Evolutionary conservation across 2,113 vertebrate genomes (phyloP), one percentile per base, ranked within the genome.

Genomic region (Empidonax traillii): DNA sequence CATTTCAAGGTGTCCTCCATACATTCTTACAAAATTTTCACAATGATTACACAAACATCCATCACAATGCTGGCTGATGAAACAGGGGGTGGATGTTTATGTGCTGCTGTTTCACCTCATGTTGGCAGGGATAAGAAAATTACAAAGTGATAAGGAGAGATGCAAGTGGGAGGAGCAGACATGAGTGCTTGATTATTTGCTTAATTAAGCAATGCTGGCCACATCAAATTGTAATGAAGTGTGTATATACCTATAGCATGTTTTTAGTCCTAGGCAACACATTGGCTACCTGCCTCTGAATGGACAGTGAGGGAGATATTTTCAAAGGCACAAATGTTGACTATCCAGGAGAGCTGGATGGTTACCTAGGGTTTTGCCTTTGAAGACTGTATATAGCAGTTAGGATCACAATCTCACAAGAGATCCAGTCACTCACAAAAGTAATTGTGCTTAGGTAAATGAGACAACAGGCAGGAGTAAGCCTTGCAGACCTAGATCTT

Each of bases 41-140:
- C 11, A 55, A 13, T 0, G 0, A 84, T 91, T 86, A 80, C 72
- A 93, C 43, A 84, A 91, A 71, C 49, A 80, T 22, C 39, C 35
- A 52, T 55, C 61, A 67, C 69, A 71, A 53, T 86, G 25, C 35
- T 33, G 35, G 61, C 47, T 92, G 83, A 90, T 61, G 58, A 94
- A 96, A 93, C 90, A 93, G 61, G n/a, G 44, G 61, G 56, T 63
- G 56, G 76, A 75, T 96, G 72, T 96, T 95, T 95, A 47, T 86
- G 51, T 31, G 52, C 46, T 92, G 27, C 41, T 86, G 23, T 67
- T 95, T 95, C 82, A 90, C 49, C 65, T 37, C 23, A 37, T 53
- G 52, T 75, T 95, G 86, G 68, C 83, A 90, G 19, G 47, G 65
- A 81, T 59, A 84, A 55, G 59, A 90, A 90, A 93, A 94, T 80